A percentile compares a stretch with the other conserved stretches of the same genome.
Evolutionary conservation across 1,140 invertebrate species (phyloP).

Genomic region (Tetranychus cinnabarinus): DNA sequence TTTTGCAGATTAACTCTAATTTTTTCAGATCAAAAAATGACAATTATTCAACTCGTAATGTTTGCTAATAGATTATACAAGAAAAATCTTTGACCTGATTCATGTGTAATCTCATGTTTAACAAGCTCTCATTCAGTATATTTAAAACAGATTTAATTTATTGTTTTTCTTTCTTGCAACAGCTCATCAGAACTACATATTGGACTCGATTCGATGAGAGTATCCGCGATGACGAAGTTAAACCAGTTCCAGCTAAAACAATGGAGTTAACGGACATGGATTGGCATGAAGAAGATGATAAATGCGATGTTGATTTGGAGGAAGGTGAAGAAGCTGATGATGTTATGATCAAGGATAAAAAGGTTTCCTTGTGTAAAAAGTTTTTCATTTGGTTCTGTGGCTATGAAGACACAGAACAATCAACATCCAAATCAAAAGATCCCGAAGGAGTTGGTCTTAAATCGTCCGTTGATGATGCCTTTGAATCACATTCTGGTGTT

Average conservation of each 20-base stretch:
- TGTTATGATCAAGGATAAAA: not conserved
- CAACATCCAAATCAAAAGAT: not conserved
- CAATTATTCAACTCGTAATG: not conserved
- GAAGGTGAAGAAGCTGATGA: constrained; percentile 1
- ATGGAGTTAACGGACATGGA: not conserved
- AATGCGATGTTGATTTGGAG: not conserved
- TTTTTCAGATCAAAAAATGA: not conserved
- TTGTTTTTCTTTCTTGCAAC: not conserved
- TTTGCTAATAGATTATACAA: not conserved
- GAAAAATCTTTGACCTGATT: not conserved
- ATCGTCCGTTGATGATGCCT: not conserved
- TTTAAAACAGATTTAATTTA: no score
- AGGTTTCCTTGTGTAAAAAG: not conserved
- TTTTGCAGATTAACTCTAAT: not conserved
- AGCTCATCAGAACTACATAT: constrained; percentile 14
- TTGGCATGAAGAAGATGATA: not conserved
- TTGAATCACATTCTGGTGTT: not conserved
- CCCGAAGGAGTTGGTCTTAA: not conserved
- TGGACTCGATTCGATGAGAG: constrained; percentile 11
- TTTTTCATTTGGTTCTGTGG: constrained; percentile 9
- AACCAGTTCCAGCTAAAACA: not conserved
- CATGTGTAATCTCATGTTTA: not conserved
- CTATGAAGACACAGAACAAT: not conserved
- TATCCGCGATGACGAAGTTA: constrained; percentile 10
- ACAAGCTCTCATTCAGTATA: no score